Evolutionary conservation across 2,888 invertebrate genomes (phyloP).

Genomic region (Autographa pulchrina): DNA sequence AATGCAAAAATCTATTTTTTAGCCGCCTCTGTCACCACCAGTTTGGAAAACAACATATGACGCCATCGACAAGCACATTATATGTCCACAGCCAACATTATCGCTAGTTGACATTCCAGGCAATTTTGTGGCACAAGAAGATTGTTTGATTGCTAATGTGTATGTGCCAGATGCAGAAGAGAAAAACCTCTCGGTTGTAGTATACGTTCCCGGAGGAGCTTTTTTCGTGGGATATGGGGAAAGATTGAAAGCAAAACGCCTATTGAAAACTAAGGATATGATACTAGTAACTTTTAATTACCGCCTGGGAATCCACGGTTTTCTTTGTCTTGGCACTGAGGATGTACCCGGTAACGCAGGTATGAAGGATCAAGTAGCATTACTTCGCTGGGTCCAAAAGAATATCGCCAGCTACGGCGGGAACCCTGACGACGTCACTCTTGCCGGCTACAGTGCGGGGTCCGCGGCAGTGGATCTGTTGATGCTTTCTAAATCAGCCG

Average conservation of each 20-base stretch:
- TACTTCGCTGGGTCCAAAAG: slow-evolving; percentile 66
- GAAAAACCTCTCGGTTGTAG: slow-evolving; percentile 62
- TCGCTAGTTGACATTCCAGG: not conserved
- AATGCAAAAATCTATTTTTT: slow-evolving; percentile 28
- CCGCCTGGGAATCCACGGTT: slow-evolving; percentile 63
- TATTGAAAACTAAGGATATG: slow-evolving; percentile 56
- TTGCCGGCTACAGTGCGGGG: slow-evolving; percentile 67
- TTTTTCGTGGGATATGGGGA: slow-evolving; percentile 58
- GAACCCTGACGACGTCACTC: slow-evolving; percentile 70
- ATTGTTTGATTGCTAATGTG: slow-evolving; percentile 76
- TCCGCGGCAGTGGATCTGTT: slow-evolving; percentile 63
- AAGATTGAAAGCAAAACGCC: slow-evolving; percentile 24
- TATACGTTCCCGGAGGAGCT: slow-evolving; percentile 66
- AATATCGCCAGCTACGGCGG: slow-evolving; percentile 71
- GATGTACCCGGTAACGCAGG: slow-evolving; percentile 70
- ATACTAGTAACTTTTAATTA: slow-evolving; percentile 65
- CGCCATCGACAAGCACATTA: slow-evolving; percentile 57
- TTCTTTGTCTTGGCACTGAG: slow-evolving; percentile 66
- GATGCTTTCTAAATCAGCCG: slow-evolving; percentile 61
- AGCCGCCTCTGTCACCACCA: slow-evolving; percentile 69
- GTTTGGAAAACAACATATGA: slow-evolving; percentile 60
- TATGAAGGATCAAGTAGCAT: slow-evolving; percentile 70
- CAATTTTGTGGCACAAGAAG: slow-evolving; percentile 57
- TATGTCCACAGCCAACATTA: slow-evolving; percentile 61
- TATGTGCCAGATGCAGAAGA: slow-evolving; percentile 70